phyloP scores from a whole-genome alignment of 2,113 vertebrate genomes.

The Ictalurus furcatus region DNA sequence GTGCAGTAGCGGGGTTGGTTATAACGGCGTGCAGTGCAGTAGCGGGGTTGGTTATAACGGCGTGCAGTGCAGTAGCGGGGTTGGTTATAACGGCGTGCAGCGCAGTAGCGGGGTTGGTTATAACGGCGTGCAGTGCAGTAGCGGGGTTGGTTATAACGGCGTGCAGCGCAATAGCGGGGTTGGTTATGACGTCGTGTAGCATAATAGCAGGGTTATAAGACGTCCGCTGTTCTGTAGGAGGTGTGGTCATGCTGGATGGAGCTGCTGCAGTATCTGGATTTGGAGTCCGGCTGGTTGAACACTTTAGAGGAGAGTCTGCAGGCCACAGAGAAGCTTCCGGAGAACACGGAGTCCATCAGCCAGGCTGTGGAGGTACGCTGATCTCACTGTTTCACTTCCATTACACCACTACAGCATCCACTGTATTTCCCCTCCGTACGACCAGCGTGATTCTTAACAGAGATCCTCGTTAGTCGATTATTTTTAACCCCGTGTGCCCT shows the following conservation, averaged over 20 bases:
- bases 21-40: too few relatives aligned
- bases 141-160: constrained; percentile 5
- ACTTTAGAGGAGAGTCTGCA: constrained; percentile 83
- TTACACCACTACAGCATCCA: background rate
- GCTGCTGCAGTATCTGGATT: constrained; percentile 90
- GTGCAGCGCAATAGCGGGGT: constrained; percentile 80
- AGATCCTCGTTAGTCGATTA: background rate
- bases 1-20: too few relatives aligned
- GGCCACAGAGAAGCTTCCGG: constrained; percentile 77
- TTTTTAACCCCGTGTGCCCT: background rate
- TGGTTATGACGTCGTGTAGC: constrained; percentile 85
- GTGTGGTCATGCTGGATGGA: constrained; percentile 99
- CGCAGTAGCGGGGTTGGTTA: too few relatives aligned
- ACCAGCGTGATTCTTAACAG: background rate
- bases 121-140: background rate
- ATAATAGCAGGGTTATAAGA: constrained; percentile 2
- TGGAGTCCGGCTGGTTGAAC: constrained; percentile 88
- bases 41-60: too few relatives aligned
- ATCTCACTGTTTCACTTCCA: background rate
- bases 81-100: too few relatives aligned
- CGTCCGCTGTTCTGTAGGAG: constrained; percentile 73
- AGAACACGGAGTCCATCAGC: constrained; percentile 77
- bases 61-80: too few relatives aligned
- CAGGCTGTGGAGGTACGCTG: constrained; percentile 86
- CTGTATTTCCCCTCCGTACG: background rate